Percentiles rank a stretch among this genome's conserved stretches.
Evolutionary conservation across 2,113 vertebrate species (phyloP).

Genomic region (Vanacampus margaritifer): DNA sequence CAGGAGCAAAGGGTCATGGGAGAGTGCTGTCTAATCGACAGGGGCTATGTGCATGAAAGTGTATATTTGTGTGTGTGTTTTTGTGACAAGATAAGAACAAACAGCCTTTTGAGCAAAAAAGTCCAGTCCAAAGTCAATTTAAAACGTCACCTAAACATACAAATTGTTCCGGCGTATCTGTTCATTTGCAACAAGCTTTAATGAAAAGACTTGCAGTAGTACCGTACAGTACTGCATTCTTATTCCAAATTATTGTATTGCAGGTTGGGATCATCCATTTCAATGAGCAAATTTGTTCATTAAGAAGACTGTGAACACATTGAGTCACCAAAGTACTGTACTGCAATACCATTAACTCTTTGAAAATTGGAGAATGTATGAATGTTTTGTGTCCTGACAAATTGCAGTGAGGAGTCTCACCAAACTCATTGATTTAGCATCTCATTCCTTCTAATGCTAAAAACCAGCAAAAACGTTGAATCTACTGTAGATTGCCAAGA

Average conservation of each 20-base stretch:
- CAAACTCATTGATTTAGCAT: too few species aligned
- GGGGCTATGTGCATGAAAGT: slow-evolving; percentile 20
- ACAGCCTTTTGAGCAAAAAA: slow-evolving; percentile 13
- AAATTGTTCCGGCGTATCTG: not conserved
- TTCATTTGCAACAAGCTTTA: too few species aligned
- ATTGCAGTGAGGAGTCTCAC: not conserved
- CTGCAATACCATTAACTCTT: not conserved
- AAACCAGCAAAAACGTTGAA: too few species aligned
- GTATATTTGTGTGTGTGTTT: slow-evolving; percentile 16
- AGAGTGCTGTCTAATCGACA: slow-evolving; percentile 61
- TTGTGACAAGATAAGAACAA: slow-evolving; percentile 17
- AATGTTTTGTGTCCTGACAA: not conserved
- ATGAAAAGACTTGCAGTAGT: not conserved
- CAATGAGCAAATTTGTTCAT: not conserved
- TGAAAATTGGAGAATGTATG: not conserved
- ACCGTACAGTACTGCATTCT: not conserved
- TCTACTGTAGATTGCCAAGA: not conserved
- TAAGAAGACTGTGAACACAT: not conserved
- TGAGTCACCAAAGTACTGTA: not conserved
- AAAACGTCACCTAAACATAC: not conserved
- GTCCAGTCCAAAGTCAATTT: not conserved
- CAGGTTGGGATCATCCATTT: slow-evolving; percentile 17
- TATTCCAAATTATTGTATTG: slow-evolving; percentile 7
- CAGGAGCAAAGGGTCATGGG: slow-evolving; percentile 66
- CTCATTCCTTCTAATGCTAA: too few species aligned